Base-by-base conservation (phyloP, 2,797 vertebrate genomes). In the Ibycter americanus region DNA sequence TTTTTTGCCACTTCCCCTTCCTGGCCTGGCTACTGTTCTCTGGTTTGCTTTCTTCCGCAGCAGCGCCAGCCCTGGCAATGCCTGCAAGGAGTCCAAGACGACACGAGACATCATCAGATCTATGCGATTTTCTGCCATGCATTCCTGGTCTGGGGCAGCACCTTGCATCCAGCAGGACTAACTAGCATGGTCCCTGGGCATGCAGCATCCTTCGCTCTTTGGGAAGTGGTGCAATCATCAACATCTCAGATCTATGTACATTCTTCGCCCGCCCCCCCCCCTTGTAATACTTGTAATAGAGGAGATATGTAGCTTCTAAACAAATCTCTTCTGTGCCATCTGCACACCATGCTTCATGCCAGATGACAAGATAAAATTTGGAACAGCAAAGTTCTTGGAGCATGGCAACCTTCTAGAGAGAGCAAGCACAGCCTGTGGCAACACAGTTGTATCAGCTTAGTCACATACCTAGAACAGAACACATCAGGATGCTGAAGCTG, bases 351-450 rank as follows among this genome's bases (percentile, higher is more conserved):
- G 84, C 58, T 83, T 70, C 52, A 63, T 40, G 81, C 81, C 89
- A 96, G 83, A 82, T 38, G 42, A 95, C 51, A 90, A 88, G 80
- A 88, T 61, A 86, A 90, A 91, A 93, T 90, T 55, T 92, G 88
- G 62, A 89, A 78, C 46, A 91, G 85, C 58, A 29, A 96, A 95
- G 90, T 76, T 72, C 77, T 90, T 58, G 70, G 77, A 94, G 77
- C 61, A 84, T 84, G 86, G 87, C 58, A 95, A 47, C 66, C 73
- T 86, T 74, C 72, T n/a, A 88, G 70, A 76, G 66, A 82, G 49
- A 85, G 87, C 54, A 87, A 89, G 66, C 80, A 72, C 63, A 94
- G 49, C 40, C 72, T 62, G 49, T 67, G 67, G 47, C 66, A 95
- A 44, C 59, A 56, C 65, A 65, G 49, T 71, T 78, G 6, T 22